Base-by-base conservation (phyloP, 2,797 vertebrate genomes). In the Sebastolobus alascanus region DNA sequence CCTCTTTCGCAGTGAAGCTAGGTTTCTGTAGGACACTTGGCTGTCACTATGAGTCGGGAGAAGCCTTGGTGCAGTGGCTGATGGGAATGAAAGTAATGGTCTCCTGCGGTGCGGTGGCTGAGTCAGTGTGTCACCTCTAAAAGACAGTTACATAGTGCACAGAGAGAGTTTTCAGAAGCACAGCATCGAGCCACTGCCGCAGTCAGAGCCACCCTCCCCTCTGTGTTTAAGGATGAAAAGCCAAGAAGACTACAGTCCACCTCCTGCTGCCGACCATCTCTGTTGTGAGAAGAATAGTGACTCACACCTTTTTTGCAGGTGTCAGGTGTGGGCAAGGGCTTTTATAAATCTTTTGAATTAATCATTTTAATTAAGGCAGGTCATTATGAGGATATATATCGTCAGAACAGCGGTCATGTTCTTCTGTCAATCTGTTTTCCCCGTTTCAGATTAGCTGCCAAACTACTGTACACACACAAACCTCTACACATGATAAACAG, bases 41-140 rank as follows among this genome's bases (percentile, higher is more conserved):
- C 68, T 81, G 27, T 79, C 50, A 58, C 59, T 31, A 3, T 54
- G 35, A 75, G 61, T 40, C 73, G 20, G 27, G 52, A 64, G 64
- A 63, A 52, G 14, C 10, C 18, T 74, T 68, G 55, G 77, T 89
- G 71, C 86, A 79, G 80, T 85, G 65, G 55, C 77, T 70, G 67
- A 75, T 79, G 67, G 52, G 35, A 80, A 74, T 60, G 38, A 38
- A 71, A 61, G 50, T 59, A 5, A 66, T 66, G n/a, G 54, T 75
- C 73, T 85, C 77, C 73, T 69, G 63, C 60, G 77, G 75, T 33
- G n/a, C 43, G 9, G 20, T 69, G 35, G 63, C 75, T 77, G 68
- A 87, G 70, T 74, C 68, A 68, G 83, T 75, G 83, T 75, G 85
- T 86, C 87, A 69, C 79, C 68, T 88, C 75, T 78, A 86, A 76